phyloP scores from a whole-genome alignment of 2,797 vertebrate genomes.

The Etheostoma perlongum region DNA sequence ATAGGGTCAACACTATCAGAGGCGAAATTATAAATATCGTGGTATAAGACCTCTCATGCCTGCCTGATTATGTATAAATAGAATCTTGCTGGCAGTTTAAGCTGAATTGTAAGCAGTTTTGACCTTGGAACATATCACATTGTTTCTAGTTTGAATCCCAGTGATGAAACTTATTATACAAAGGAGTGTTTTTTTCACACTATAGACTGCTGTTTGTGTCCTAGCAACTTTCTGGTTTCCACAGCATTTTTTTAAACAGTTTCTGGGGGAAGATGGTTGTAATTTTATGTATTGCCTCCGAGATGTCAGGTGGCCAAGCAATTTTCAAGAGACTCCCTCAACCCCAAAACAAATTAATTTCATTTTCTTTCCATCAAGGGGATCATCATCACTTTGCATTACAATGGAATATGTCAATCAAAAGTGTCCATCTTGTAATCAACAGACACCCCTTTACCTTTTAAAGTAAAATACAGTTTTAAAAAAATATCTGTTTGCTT shows the following conservation, averaged over 20 bases:
- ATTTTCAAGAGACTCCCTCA: slow-evolving; percentile 65
- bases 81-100: background rate
- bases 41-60: background rate
- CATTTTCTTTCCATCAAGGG: slow-evolving; percentile 64
- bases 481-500: slow-evolving; percentile 8
- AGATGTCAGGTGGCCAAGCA: slow-evolving; percentile 65
- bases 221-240: slow-evolving; percentile 81
- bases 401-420: slow-evolving; percentile 67
- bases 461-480: slow-evolving; percentile 25
- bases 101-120: slow-evolving; percentile 28
- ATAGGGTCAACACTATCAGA: slow-evolving; percentile 2
- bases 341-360: slow-evolving; percentile 72
- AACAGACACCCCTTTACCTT: slow-evolving; percentile 17
- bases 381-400: slow-evolving; percentile 66
- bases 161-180: slow-evolving; percentile 44
- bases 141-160: slow-evolving; percentile 45
- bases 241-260: slow-evolving; percentile 67
- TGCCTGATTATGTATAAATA: background rate
- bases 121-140: slow-evolving; percentile 23
- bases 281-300: slow-evolving; percentile 61
- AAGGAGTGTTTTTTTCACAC: slow-evolving; percentile 39
- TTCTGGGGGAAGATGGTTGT: slow-evolving; percentile 57
- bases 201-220: slow-evolving; percentile 76
- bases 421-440: slow-evolving; percentile 40
- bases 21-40: slow-evolving; percentile 1